Evolutionary conservation across 1,140 invertebrate genomes (phyloP).

Genomic region (Bombus superbus): DNA sequence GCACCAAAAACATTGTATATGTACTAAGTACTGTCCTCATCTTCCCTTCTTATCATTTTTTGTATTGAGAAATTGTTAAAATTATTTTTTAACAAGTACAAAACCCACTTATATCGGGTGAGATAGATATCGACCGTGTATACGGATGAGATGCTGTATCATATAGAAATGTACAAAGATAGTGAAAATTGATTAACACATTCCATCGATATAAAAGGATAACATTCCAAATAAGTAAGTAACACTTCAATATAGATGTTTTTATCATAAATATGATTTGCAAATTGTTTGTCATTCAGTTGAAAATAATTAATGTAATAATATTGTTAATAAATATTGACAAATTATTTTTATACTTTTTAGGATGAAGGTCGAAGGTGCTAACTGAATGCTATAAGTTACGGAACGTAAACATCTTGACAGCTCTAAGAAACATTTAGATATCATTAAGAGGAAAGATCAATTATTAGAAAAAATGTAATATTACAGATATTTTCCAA

Average conservation of each 20-base stretch:
- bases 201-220: background rate
- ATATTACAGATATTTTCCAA: conserved; percentile 10
- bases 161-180: background rate
- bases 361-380: conserved; percentile 53
- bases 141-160: background rate
- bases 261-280: background rate
- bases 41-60: background rate
- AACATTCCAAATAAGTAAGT: conserved; percentile 7
- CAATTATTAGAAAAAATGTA: background rate
- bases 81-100: background rate
- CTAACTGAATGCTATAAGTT: conserved; percentile 13
- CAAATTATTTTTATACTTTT: conserved; percentile 11
- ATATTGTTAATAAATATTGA: conserved; percentile 10
- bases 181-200: background rate
- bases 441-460: background rate
- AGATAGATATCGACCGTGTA: too few relatives aligned
- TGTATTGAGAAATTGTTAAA: background rate
- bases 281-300: background rate
- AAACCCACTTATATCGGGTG: conserved; percentile 37
- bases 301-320: background rate
- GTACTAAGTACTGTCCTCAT: conserved; percentile 43
- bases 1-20: conserved; percentile 64
- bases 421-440: background rate
- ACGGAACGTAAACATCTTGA: background rate
- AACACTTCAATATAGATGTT: background rate